A percentile compares a stretch with the other conserved stretches of the same genome.
These are phyloP conservation scores for Amphiura filiformis DNA, from an alignment of 35 echinoderm and acorn worm species.

Conservation along the genomic window DNA sequence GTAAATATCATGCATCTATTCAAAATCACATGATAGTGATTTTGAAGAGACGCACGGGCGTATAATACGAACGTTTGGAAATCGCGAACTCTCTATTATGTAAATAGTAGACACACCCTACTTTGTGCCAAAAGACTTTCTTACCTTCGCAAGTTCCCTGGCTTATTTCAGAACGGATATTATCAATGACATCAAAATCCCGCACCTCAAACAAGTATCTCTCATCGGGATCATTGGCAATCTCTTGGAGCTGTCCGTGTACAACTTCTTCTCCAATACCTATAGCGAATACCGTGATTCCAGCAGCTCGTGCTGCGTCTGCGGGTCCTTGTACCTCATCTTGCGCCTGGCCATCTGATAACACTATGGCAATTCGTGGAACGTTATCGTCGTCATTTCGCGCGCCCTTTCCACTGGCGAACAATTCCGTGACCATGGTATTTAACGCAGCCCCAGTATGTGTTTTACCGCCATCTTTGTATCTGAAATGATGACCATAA, in stretches of 20 bases:
- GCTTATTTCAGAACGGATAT: not conserved
- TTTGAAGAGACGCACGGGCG: too few species aligned
- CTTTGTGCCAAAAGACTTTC: too few species aligned
- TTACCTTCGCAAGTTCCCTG: not conserved
- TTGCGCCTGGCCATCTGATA: not conserved
- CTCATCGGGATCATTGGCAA: constrained; percentile 15
- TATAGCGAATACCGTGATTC: constrained; percentile 10
- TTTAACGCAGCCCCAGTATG: not conserved
- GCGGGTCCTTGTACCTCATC: not conserved
- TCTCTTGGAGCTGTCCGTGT: not conserved
- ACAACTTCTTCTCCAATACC: not conserved
- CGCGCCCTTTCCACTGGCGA: not conserved
- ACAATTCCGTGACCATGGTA: not conserved
- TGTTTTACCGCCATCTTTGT: not conserved
- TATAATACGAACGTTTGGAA: too few species aligned
- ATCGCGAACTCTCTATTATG: too few species aligned
- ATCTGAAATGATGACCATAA: not conserved
- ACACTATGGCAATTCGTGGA: not conserved
- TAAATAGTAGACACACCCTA: too few species aligned
- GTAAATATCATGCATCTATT: too few species aligned
- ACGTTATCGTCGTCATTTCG: not conserved
- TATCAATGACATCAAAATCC: constrained; percentile 4
- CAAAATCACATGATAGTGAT: too few species aligned
- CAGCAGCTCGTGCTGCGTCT: not conserved
- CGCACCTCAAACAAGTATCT: constrained; percentile 9